phyloP scores from a whole-genome alignment of 2,888 invertebrate species.

The Gandaritis pyraliata region DNA sequence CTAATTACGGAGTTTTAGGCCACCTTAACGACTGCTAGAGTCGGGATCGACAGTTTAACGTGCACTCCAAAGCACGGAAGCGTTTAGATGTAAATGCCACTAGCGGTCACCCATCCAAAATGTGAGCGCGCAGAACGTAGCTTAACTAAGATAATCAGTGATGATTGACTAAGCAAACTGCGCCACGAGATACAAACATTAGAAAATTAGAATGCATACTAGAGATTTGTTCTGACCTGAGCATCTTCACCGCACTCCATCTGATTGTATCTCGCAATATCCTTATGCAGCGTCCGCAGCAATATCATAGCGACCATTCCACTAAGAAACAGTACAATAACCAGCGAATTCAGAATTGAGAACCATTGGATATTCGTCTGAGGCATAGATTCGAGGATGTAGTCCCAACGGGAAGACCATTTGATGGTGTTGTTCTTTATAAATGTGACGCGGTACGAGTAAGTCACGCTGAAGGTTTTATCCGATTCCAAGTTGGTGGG shows the following conservation, averaged over 20 bases:
- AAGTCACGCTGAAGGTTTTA: constrained; percentile 87
- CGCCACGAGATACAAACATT: no score
- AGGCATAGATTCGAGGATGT: constrained; percentile 98
- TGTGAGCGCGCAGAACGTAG: no score
- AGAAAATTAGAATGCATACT: no score
- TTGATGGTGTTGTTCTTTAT: constrained; percentile 92
- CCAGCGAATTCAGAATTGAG: constrained; percentile 98
- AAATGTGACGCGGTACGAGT: constrained; percentile 95
- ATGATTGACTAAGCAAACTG: no score
- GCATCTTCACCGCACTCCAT: constrained; percentile 94
- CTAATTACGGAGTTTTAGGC: no score
- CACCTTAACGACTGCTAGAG: no score
- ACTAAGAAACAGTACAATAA: constrained; percentile 97
- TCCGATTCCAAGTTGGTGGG: constrained; percentile 80
- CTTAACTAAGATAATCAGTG: no score
- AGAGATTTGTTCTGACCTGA: constrained; percentile 87
- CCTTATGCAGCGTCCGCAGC: constrained; percentile 97
- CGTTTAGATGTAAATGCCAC: no score
- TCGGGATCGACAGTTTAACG: no score
- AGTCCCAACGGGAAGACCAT: constrained; percentile 99
- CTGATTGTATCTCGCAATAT: constrained; percentile 99
- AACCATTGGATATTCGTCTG: constrained; percentile 99
- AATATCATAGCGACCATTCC: constrained; percentile 99
- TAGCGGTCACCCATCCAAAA: no score
- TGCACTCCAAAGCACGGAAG: no score